Conservation (phyloP, 2,113 vertebrate genomes). For the Corapipo altera region DNA sequence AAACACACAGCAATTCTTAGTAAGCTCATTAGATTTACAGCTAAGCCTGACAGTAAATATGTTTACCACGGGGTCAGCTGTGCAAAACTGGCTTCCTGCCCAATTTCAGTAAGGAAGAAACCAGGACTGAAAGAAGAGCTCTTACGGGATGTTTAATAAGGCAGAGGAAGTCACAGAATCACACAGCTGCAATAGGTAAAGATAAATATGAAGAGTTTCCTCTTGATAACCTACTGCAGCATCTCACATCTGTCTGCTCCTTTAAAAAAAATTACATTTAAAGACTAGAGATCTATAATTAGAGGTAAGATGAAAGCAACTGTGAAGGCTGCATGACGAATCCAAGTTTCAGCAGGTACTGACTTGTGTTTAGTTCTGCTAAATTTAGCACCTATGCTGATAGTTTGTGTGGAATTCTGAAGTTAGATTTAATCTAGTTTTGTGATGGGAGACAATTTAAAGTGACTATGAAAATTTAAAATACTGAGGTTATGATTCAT, state of each 20-base stretch:
- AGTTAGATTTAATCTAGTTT: not conserved
- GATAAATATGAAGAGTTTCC: not conserved
- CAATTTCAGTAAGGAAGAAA: not conserved
- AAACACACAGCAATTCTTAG: not conserved
- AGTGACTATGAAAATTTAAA: not conserved
- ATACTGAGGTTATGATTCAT: not conserved
- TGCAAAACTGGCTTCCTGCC: constrained; percentile 14
- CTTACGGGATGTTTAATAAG: not conserved
- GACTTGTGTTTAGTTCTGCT: constrained; percentile 16
- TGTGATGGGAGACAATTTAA: not conserved
- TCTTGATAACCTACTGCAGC: constrained; percentile 3
- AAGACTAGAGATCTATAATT: constrained; percentile 9
- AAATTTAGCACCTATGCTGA: constrained; percentile 25
- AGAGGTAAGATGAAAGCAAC: constrained; percentile 35
- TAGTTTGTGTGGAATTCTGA: constrained; percentile 25
- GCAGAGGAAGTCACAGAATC: constrained; percentile 19
- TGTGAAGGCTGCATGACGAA: not conserved
- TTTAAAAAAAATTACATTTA: constrained; percentile 1
- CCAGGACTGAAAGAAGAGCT: not conserved
- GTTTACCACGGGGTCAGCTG: constrained; percentile 20
- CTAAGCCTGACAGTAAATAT: constrained; percentile 25
- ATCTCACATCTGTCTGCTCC: not conserved
- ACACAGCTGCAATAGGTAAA: not conserved
- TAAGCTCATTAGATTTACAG: constrained; percentile 13
- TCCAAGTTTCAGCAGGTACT: not conserved